Percentiles rank a stretch among this genome's conserved stretches.
These are phyloP conservation scores for Drosophila rellima DNA, from an alignment of 2,888 invertebrate species.

Conservation along the genomic window DNA sequence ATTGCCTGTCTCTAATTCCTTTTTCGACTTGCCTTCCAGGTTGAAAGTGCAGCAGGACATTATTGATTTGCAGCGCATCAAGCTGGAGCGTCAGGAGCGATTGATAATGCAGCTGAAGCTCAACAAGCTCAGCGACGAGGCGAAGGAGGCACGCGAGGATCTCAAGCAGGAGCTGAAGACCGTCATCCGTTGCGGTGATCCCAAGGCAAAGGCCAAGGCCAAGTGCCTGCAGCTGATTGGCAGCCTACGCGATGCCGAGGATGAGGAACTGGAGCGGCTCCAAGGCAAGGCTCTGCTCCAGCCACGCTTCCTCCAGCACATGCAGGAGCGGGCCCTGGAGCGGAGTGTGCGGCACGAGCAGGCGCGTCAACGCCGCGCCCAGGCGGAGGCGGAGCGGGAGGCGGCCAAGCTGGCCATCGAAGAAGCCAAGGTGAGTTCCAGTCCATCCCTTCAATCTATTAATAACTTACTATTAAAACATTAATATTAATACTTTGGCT, in stretches of 20 bases:
- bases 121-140: conserved; percentile 89
- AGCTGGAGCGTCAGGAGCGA: conserved; percentile 90
- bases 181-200: conserved; percentile 87
- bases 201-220: conserved; percentile 87
- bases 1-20: background rate
- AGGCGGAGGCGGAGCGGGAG: conserved; percentile 85
- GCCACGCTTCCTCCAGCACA: conserved; percentile 90
- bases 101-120: conserved; percentile 91
- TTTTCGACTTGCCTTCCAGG: conserved; percentile 81
- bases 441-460: background rate
- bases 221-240: conserved; percentile 85
- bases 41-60: conserved; percentile 90
- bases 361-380: conserved; percentile 84
- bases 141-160: conserved; percentile 88
- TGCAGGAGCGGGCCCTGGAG: conserved; percentile 91
- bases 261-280: conserved; percentile 78
- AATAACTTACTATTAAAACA: background rate
- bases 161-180: conserved; percentile 87
- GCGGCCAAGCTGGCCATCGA: conserved; percentile 84
- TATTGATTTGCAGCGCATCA: conserved; percentile 90
- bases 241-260: conserved; percentile 83
- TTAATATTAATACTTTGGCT: too few species aligned
- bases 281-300: conserved; percentile 85
- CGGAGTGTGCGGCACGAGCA: conserved; percentile 86
- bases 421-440: conserved; percentile 84